Percentiles rank a stretch among this genome's conserved stretches.
Evolutionary conservation across 2,113 vertebrate species (phyloP).

Genomic region (Gobio gobio): DNA sequence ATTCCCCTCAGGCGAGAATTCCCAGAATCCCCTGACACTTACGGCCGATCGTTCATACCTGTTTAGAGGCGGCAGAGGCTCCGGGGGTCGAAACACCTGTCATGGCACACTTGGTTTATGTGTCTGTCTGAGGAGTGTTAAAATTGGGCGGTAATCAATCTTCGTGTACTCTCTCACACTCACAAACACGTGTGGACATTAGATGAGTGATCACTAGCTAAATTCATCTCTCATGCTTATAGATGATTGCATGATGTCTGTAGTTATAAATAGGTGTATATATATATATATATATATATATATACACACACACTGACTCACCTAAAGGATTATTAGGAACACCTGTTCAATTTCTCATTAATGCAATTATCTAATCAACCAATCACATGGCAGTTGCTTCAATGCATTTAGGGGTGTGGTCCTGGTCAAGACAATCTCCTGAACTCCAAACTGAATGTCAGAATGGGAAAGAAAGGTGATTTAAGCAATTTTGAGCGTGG

Average conservation of each 20-base stretch:
- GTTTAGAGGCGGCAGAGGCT: not conserved
- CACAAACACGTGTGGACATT: constrained; percentile 2
- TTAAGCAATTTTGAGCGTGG: too few relatives aligned
- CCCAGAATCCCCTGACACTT: constrained; percentile 40
- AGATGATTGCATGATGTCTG: not conserved
- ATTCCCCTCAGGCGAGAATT: constrained; percentile 26
- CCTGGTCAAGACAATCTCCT: too few relatives aligned
- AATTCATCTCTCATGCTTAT: constrained; percentile 28
- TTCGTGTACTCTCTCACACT: constrained; percentile 5
- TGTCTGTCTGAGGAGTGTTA: constrained; percentile 30
- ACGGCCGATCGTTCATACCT: constrained; percentile 11
- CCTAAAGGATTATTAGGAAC: too few relatives aligned
- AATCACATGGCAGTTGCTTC: too few relatives aligned
- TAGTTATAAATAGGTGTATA: not conserved
- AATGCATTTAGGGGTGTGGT: too few relatives aligned
- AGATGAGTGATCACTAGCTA: not conserved
- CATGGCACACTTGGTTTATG: constrained; percentile 41
- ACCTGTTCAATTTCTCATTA: too few relatives aligned
- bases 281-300: too few relatives aligned
- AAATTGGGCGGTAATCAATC: not conserved
- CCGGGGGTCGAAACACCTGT: constrained; percentile 23
- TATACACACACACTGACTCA: too few relatives aligned
- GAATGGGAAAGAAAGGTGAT: too few relatives aligned
- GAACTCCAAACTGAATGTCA: too few relatives aligned
- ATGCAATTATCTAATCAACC: too few relatives aligned